Evolutionary conservation across 2,797 vertebrate species (phyloP).

Genomic region (Leptodactylus fallax): DNA sequence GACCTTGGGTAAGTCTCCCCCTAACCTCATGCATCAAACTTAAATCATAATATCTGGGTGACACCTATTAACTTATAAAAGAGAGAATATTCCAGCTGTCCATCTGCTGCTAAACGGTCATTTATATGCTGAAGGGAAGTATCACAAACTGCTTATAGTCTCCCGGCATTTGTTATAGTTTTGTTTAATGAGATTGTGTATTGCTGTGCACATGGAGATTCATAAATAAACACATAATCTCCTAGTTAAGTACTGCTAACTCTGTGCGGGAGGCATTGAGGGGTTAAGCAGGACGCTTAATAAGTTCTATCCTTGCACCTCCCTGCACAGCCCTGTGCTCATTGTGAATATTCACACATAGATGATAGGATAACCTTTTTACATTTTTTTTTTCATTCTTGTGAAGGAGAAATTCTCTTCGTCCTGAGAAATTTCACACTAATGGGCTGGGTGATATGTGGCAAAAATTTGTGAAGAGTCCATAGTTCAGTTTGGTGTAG

Average conservation of each 20-base stretch:
- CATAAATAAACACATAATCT: slow-evolving; percentile 51
- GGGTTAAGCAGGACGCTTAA: slow-evolving; percentile 79
- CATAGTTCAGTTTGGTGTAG: neutral
- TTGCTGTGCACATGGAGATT: slow-evolving; percentile 6
- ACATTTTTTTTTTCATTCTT: slow-evolving; percentile 65
- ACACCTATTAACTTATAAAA: slow-evolving; percentile 58
- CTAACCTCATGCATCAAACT: slow-evolving; percentile 50
- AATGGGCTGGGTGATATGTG: slow-evolving; percentile 53
- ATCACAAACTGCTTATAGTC: slow-evolving; percentile 26
- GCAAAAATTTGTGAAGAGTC: slow-evolving; percentile 61
- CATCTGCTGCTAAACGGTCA: slow-evolving; percentile 59
- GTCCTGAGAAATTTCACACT: slow-evolving; percentile 73
- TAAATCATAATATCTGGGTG: slow-evolving; percentile 57
- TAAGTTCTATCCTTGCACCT: slow-evolving; percentile 73
- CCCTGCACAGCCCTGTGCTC: slow-evolving; percentile 9
- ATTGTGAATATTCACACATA: slow-evolving; percentile 57
- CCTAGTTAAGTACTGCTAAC: neutral
- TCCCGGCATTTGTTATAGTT: slow-evolving; percentile 51
- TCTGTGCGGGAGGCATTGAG: slow-evolving; percentile 70
- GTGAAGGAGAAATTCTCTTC: slow-evolving; percentile 50
- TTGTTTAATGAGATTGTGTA: slow-evolving; percentile 52
- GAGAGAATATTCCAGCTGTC: slow-evolving; percentile 58
- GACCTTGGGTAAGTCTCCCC: slow-evolving; percentile 52
- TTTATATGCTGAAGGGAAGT: slow-evolving; percentile 57
- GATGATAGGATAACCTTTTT: slow-evolving; percentile 70